These are phyloP conservation scores for Falco biarmicus DNA, from an alignment of 2,797 vertebrate species.

Conservation along the genomic window DNA sequence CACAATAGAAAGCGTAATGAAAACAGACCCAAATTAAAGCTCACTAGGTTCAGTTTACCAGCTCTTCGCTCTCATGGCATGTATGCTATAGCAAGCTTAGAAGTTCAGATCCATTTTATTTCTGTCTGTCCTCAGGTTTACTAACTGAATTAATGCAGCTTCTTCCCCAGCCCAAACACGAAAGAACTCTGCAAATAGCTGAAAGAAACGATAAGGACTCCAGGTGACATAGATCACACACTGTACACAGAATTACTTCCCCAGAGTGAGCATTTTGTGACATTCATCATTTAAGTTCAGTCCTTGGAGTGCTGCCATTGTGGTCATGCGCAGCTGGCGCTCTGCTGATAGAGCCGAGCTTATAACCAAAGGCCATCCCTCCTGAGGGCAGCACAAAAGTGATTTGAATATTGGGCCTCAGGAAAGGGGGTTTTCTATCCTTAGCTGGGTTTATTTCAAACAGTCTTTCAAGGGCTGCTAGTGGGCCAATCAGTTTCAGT, in stretches of 20 bases:
- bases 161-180: neutral
- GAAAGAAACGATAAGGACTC: conserved; percentile 7
- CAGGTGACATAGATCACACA: conserved; percentile 19
- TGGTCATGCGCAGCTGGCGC: neutral
- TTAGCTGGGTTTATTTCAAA: neutral
- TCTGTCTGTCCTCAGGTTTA: conserved; percentile 1
- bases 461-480: neutral
- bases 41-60: neutral
- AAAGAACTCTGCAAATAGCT: conserved; percentile 11
- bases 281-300: conserved; percentile 10
- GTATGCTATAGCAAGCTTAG: neutral
- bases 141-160: conserved; percentile 30
- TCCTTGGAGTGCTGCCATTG: neutral
- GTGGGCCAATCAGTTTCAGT: neutral
- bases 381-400: neutral
- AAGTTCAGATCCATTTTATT: neutral
- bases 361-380: conserved; percentile 24
- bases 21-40: neutral
- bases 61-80: neutral
- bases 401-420: conserved; percentile 1
- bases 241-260: conserved; percentile 15
- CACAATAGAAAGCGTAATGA: neutral
- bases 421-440: neutral
- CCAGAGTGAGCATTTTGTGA: neutral
- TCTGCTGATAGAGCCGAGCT: neutral